phyloP scores from a whole-genome alignment of 2,113 vertebrate genomes.

The Pelvicachromis taeniatus region DNA sequence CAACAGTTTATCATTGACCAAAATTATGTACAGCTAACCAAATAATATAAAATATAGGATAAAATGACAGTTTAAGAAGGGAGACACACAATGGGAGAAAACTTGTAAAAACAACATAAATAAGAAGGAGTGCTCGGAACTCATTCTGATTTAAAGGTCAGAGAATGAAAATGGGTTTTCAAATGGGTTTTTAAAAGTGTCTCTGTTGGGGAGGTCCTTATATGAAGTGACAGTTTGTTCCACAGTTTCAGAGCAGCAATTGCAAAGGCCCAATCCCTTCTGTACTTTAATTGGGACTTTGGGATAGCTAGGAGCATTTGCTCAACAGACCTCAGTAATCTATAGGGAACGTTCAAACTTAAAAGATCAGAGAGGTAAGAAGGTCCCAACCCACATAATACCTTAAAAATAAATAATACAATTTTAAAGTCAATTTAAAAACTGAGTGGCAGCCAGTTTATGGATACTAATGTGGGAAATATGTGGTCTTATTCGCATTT shows the following conservation, averaged over 20 bases:
- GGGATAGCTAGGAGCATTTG: neutral
- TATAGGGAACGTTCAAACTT: neutral
- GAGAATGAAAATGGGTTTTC: neutral
- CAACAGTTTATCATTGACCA: neutral
- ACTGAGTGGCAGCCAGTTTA: neutral
- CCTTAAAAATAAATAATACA: neutral
- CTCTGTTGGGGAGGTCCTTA: neutral
- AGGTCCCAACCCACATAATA: neutral
- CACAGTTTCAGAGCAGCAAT: neutral
- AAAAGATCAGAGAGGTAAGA: neutral
- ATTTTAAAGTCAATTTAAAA: neutral
- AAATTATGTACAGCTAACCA: neutral
- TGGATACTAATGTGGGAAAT: neutral
- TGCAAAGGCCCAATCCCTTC: neutral
- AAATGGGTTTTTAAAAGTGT: neutral
- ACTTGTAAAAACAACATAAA: neutral
- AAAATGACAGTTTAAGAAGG: neutral
- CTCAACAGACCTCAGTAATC: neutral
- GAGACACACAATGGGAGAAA: neutral
- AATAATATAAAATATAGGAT: neutral
- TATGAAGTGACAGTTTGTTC: neutral
- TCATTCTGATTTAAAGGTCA: neutral
- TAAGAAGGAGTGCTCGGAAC: neutral
- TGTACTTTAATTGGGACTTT: neutral
- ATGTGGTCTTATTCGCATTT: neutral